phyloP scores from a whole-genome alignment of 2,888 invertebrate species.

The Phania funesta region DNA sequence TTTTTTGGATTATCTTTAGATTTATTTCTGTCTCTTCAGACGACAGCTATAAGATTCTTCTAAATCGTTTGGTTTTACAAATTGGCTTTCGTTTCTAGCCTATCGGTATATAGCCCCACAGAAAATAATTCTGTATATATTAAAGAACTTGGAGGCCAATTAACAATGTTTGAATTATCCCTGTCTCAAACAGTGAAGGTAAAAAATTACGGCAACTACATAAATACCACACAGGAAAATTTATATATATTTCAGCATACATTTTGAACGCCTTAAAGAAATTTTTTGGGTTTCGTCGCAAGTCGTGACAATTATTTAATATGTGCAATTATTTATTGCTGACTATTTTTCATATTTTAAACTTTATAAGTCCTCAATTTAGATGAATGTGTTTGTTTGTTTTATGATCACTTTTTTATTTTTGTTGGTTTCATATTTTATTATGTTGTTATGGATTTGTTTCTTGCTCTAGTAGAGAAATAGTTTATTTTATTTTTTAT shows the following conservation, averaged over 20 bases:
- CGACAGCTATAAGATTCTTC: too few species aligned
- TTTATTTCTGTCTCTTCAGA: too few species aligned
- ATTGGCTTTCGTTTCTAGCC: too few species aligned
- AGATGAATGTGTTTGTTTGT: not conserved
- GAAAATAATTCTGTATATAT: too few species aligned
- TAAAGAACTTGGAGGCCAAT: too few species aligned
- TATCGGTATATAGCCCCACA: too few species aligned
- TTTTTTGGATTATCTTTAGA: too few species aligned
- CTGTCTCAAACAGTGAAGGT: too few species aligned
- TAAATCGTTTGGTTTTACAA: too few species aligned
- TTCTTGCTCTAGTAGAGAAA: conserved; percentile 9
- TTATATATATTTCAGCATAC: not conserved
- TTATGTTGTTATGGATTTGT: not conserved
- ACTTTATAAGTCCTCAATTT: conserved; percentile 14
- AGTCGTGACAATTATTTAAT: not conserved
- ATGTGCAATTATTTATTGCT: not conserved
- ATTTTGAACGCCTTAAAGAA: conserved; percentile 15
- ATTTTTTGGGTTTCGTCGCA: not conserved
- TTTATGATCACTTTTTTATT: not conserved
- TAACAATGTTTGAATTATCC: too few species aligned
- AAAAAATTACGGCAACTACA: not conserved
- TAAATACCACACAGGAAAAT: not conserved
- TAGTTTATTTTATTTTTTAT: conserved; percentile 15
- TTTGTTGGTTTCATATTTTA: conserved; percentile 18
- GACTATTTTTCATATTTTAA: conserved; percentile 5